phyloP scores from a whole-genome alignment of 1,140 invertebrate species.

The Harpegnathos saltator region DNA sequence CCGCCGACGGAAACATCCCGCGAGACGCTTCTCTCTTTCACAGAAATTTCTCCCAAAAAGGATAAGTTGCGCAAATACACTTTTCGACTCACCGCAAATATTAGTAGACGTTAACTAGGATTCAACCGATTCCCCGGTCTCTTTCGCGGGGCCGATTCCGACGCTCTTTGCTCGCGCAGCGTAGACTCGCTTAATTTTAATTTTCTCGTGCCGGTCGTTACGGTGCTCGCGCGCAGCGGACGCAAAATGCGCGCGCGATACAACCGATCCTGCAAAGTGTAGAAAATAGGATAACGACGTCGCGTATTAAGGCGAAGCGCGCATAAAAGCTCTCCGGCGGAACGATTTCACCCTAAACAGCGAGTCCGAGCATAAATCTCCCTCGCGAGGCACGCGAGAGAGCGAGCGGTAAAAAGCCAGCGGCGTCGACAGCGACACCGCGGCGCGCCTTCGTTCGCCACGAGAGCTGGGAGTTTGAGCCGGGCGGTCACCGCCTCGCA shows the following conservation, averaged over 20 bases:
- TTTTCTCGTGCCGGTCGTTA: too few species aligned
- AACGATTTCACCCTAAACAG: conserved; percentile 21
- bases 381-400: neutral
- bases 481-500: conserved; percentile 25
- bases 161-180: too few species aligned
- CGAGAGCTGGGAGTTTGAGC: neutral
- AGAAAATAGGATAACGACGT: neutral
- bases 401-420: too few species aligned
- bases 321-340: neutral
- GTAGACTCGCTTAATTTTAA: too few species aligned
- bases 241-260: neutral
- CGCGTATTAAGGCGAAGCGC: neutral
- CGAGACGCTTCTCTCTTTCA: too few species aligned
- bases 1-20: too few species aligned
- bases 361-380: conserved; percentile 19
- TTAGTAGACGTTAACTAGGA: too few species aligned
- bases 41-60: too few species aligned
- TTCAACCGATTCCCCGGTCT: too few species aligned
- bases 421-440: neutral
- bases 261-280: neutral
- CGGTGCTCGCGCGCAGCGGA: neutral
- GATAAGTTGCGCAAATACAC: too few species aligned
- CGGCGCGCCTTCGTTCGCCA: neutral
- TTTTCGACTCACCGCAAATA: too few species aligned
- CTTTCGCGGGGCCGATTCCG: too few species aligned